Base-by-base conservation (phyloP, 2,797 vertebrate species). In the Moxostoma hubbsi region DNA sequence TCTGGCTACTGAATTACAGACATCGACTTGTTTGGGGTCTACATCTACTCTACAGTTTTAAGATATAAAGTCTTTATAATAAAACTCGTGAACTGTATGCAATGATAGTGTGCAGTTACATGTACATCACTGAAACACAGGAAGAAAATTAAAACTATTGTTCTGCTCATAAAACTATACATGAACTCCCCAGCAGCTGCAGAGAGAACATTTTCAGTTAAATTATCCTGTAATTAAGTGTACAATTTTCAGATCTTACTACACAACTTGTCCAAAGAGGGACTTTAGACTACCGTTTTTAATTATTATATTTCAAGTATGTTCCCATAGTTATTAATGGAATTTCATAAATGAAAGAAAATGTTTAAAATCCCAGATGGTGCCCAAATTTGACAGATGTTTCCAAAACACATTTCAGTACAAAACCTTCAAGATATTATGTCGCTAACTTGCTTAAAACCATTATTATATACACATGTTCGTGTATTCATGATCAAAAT, bases 311-410 rank as follows among this genome's bases (percentile, higher is more conserved):
- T 4, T 36, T 36, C 4, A 36, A 36, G 36, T 36, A 36, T 8
- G 51, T 9, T 6, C 12, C 51, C 51, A 9, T 9, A 0, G 51
- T 53, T 8, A 9, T 53, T 5, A 53, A 53, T 9, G 51, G 9
- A 53, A 53, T 53, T 3, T 36, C 3, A 36, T 36, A 36, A 36
- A 36, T 4, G 1, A 75, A 57, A 72, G 9, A 8, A 46, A 13
- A 47, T 1, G 0, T 5, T 18, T 9, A 7, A 46, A 64, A 47
- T 11, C 13, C 12, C 13, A 57, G 50, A n/a, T 66, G 47, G 9
- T 61, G 55, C 55, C 53, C 7, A 24, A 69, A 62, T 6, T 43
- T 9, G 54, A 46, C 66, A 8, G 54, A 69, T 54, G n/a, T 78
- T 71, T 54, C 57, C 49, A 18, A 10, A 9, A 46, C 16, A 9